Base-by-base conservation (phyloP, 2,888 invertebrate species). In the Tenodera sinensis region DNA sequence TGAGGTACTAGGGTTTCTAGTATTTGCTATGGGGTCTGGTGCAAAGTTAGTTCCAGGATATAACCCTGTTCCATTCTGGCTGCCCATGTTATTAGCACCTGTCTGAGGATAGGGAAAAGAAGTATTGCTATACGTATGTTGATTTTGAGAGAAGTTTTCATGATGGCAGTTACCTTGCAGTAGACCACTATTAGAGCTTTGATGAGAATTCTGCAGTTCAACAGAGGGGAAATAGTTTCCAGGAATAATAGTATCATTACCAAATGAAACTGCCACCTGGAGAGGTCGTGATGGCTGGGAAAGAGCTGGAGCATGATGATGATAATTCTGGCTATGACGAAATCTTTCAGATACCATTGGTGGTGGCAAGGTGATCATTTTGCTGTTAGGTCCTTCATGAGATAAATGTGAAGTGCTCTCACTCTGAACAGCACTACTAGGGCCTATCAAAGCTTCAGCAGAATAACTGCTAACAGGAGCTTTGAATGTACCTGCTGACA, bases 381-480 rank as follows among this genome's bases (percentile, higher is more conserved):
- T 90, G 81, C 71, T 88, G n/a, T 28, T 84, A 25, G 42, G 7
- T 12, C 84, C 30, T 54, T 88, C 87, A 34, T 82, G 87, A 27
- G 87, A 9, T 2, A 82, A 15, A 81, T 54, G 54, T 14, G 88
- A 12, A n/a, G 27, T 83, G 14, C 20, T 42, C 30, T 85, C 85
- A 83, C 83, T 82, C 3, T 83, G 9, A 15, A 83, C 82, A 14
- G 27, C 47, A 42, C 91, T 91, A n/a, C 90, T 92, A 0, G 91
- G 91, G 1, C 93, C 92, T 84, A 93, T 93, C 28, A 93, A 89
- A 8, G 93, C 93, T 88, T 93, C 93, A 0, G 93, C 93, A 0
- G 93, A 93, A 87, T 93, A 93, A 90, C 93, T 93, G 88, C 93
- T 93, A 47, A 89, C 90, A 30, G 90, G 90, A 15, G 90, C 88